Percentiles rank a stretch among this genome's conserved stretches.
Conservation (phyloP, 2,888 invertebrate genomes). For the Nephrotoma appendiculata region DNA sequence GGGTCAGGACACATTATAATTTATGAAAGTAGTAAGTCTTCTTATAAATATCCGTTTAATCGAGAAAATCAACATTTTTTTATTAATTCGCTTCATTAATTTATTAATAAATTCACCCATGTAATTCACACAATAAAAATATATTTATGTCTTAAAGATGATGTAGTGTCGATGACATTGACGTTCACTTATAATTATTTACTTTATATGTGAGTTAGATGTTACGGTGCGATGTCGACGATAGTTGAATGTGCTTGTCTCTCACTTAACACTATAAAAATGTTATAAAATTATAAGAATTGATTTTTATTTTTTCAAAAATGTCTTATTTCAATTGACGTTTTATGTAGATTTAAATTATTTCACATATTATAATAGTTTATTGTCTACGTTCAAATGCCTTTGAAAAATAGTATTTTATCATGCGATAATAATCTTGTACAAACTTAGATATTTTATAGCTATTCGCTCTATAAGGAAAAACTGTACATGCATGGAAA, state of each 20-base stretch:
- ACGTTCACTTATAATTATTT: neutral
- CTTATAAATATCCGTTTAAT: neutral
- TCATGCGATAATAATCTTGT: neutral
- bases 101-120: neutral
- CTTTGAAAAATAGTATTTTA: neutral
- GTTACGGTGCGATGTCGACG: neutral
- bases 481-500: neutral
- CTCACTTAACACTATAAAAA: neutral
- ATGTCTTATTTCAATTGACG: neutral
- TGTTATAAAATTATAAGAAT: neutral
- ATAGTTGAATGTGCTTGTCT: neutral
- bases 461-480: neutral
- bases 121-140: neutral
- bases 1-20: neutral
- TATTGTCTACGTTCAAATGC: neutral
- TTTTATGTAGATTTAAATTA: neutral
- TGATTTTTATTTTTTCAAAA: neutral
- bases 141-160: neutral
- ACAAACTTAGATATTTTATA: neutral
- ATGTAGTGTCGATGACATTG: neutral
- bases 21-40: neutral
- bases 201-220: neutral
- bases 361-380: neutral
- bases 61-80: neutral
- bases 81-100: neutral